Percentiles rank a stretch among this genome's conserved stretches.
Conservation (phyloP, 2,113 vertebrate genomes). For the Baryphthengus martii region DNA sequence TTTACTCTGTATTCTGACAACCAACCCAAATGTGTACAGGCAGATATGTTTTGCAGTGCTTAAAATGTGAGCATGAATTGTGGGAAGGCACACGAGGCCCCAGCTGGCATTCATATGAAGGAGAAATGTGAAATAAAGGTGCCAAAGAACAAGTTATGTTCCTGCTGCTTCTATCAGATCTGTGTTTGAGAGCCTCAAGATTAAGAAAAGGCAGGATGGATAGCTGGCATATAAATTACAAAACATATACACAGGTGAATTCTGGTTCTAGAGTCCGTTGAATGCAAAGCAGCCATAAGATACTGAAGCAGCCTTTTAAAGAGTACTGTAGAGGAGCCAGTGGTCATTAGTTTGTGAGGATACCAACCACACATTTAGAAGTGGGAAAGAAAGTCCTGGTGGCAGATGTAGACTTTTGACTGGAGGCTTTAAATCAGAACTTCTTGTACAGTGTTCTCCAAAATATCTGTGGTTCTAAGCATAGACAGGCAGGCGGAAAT, state of each 20-base stretch:
- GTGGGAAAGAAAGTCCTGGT: background rate
- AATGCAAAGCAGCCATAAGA: background rate
- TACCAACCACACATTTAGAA: background rate
- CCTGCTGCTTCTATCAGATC: background rate
- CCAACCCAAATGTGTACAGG: background rate
- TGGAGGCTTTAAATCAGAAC: background rate
- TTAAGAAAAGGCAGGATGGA: background rate
- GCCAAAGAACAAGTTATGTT: background rate
- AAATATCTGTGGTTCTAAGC: background rate
- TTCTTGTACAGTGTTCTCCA: background rate
- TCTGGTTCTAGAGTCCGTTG: background rate
- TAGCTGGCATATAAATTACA: background rate
- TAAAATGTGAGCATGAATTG: background rate
- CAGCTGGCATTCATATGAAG: background rate
- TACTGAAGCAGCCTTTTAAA: background rate
- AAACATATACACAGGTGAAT: fast-evolving
- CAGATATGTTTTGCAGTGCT: background rate
- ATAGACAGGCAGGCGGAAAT: background rate
- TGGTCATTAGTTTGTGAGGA: background rate
- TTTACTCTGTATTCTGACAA: background rate
- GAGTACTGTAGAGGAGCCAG: background rate
- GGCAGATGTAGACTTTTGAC: background rate
- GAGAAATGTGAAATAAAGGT: background rate
- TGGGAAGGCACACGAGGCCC: background rate
- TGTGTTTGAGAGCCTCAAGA: background rate